phyloP scores from a whole-genome alignment of 2,113 vertebrate genomes.

The Mirounga angustirostris region DNA sequence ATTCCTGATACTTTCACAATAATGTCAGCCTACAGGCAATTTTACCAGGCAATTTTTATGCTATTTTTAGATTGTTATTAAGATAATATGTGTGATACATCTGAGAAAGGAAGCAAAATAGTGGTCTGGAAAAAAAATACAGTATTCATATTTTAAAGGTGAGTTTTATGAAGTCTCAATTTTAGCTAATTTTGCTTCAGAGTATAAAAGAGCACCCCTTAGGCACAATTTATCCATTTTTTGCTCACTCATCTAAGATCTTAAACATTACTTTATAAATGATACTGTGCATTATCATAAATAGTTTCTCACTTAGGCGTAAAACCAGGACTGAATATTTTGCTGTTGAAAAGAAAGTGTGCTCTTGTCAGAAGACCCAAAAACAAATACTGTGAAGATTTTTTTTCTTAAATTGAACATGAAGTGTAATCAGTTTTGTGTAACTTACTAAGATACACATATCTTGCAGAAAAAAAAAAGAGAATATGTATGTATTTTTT shows the following conservation, averaged over 20 bases:
- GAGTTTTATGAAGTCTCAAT: constrained; percentile 57
- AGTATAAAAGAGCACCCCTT: background rate
- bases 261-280: constrained; percentile 40
- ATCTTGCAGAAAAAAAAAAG: background rate
- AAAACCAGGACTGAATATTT: constrained; percentile 47
- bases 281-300: constrained; percentile 17
- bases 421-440: constrained; percentile 52
- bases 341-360: constrained; percentile 36
- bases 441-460: constrained; percentile 46
- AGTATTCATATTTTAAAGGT: constrained; percentile 64
- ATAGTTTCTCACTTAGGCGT: constrained; percentile 52
- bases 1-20: constrained; percentile 57
- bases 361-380: background rate
- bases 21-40: constrained; percentile 50
- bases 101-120: constrained; percentile 58
- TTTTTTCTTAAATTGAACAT: constrained; percentile 55
- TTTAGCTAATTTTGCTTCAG: constrained; percentile 66
- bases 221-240: background rate
- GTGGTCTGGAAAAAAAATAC: background rate
- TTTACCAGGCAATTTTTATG: constrained; percentile 55
- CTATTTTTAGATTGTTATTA: constrained; percentile 66
- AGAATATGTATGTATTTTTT: background rate
- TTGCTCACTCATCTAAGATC: constrained; percentile 6
- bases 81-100: constrained; percentile 55
- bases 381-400: constrained; percentile 44